phyloP scores from a whole-genome alignment of 2,113 vertebrate species.

The Trinectes maculatus region DNA sequence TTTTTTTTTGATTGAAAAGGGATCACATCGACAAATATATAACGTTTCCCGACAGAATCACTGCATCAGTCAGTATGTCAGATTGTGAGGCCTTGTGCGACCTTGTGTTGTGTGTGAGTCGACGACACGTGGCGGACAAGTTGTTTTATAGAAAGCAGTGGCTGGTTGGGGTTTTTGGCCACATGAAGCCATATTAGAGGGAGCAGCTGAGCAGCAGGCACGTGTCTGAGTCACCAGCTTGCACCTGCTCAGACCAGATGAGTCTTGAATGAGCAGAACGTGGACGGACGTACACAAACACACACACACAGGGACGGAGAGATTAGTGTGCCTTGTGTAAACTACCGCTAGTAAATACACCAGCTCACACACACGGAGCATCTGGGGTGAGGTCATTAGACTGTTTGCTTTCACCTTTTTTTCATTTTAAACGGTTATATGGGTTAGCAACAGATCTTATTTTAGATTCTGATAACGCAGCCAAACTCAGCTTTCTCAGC shows the following conservation, averaged over 20 bases:
- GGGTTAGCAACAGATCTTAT: background rate
- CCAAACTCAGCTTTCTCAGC: background rate
- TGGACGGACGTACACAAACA: conserved; percentile 38
- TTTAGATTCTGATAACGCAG: too few relatives aligned
- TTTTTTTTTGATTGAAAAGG: too few relatives aligned
- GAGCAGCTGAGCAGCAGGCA: conserved; percentile 41
- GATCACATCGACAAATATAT: conserved; percentile 37
- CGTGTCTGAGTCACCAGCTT: conserved; percentile 70
- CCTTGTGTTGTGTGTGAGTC: conserved; percentile 27
- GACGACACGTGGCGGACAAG: conserved; percentile 3
- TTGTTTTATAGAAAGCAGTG: conserved; percentile 58
- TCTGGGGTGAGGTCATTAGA: background rate
- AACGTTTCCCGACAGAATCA: conserved; percentile 36
- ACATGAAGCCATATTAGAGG: conserved; percentile 66
- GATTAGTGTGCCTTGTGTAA: conserved; percentile 71
- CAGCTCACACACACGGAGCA: conserved; percentile 29
- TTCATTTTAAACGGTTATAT: conserved; percentile 3
- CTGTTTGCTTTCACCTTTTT: background rate
- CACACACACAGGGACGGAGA: conserved; percentile 45
- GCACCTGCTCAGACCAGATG: conserved; percentile 78
- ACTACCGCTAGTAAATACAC: conserved; percentile 58
- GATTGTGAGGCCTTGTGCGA: conserved; percentile 31
- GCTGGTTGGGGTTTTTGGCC: conserved; percentile 36
- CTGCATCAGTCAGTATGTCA: conserved; percentile 29
- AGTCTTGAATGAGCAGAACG: conserved; percentile 73